Evolutionary conservation across 2,888 invertebrate genomes (phyloP), one percentile per base, ranked within the genome.

Genomic region (Lasioglossum leucozonium): DNA sequence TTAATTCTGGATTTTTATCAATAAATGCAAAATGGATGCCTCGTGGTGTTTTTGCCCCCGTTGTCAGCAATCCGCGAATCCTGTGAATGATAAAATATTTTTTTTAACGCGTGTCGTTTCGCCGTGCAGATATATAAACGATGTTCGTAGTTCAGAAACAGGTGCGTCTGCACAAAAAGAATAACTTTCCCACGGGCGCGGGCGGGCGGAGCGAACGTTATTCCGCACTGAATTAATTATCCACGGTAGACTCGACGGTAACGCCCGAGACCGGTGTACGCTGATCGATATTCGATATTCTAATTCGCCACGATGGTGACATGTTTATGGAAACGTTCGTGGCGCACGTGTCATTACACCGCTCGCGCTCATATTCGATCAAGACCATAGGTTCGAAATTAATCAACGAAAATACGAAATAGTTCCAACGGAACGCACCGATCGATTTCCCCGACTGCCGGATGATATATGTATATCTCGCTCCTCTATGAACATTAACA

Each of bases 251-350:
- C 51, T 77, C 80, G 77, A 81, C 81, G 77, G 62, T 71, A 51
- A 73, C 71, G 62, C 40, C 26, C 34, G 58, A 55, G 37, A 79
- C 78, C 72, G 75, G 74, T 80, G 82, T 77, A 67, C 77, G 77
- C 82, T 80, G 85, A 87, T 87, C 86, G 85, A 87, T 87, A 87
- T 87, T 85, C 85, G 85, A 87, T 87, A 87, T 87, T 85, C 83
- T 83, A 85, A 85, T 85, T 87, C 77, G 85, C 85, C 77, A 47
- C 74, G 77, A 82, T 58, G 85, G 55, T 77, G 85, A 87, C 85
- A 87, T 85, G 85, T 87, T 85, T 85, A 85, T 87, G 86, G 85
- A 87, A 86, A 87, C 79, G 82, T 85, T 77, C 82, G 77, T 47
- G 81, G 69, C 85, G 69, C 77, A 74, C 74, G 77, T 58, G 74